Evolutionary conservation across 1,140 invertebrate species (phyloP), one percentile per base, ranked within the genome.

Genomic region (Drosophila pseudoobscura): DNA sequence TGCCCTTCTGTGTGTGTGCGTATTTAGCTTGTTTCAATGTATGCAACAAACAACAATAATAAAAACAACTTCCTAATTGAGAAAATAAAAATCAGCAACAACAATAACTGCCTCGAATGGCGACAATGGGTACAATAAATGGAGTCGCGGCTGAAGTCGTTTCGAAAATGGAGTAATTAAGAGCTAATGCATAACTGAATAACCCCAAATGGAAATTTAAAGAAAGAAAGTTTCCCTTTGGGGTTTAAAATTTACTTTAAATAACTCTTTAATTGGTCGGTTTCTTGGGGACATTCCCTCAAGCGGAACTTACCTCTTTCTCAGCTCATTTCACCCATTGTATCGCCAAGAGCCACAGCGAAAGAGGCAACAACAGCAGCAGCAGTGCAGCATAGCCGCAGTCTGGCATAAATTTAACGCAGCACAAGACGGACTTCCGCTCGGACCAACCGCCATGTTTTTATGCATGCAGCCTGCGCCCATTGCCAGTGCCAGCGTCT

Each of bases 41-140:
- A 62, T 41, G 64, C 15, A 53, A 62, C 17, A 13, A 26, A 55
- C 70, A 73, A 49, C 31, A 74, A 85, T 77, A 80, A 85, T 75
- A 87, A 75, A 85, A 87, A 66, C 64, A 87, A 77, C 82, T 87
- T 87, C 82, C 82, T 85, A 85, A 85, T 85, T 85, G 82, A 61
- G 63, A 85, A 85, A 78, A 85, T 80, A 87, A 85, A 87, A 85
- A 85, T 87, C 82, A 87, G 78, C 77, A 78, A 57, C 73, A 24
- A 20, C 22, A 39, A 50, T 55, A 69, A 69, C 51, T n/a, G 39
- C 45, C 39, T 39, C 15, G 15, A 69, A 46, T 66, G 45, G 20
- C 13, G 20, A 69, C 65, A 56, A 57, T 69, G 65, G 65, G 65
- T 15, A n/a, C 9, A n/a, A 35, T 13, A 39, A 39, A 11, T 39